Conservation (phyloP, 1,140 invertebrate species). For the Camponotus floridanus region DNA sequence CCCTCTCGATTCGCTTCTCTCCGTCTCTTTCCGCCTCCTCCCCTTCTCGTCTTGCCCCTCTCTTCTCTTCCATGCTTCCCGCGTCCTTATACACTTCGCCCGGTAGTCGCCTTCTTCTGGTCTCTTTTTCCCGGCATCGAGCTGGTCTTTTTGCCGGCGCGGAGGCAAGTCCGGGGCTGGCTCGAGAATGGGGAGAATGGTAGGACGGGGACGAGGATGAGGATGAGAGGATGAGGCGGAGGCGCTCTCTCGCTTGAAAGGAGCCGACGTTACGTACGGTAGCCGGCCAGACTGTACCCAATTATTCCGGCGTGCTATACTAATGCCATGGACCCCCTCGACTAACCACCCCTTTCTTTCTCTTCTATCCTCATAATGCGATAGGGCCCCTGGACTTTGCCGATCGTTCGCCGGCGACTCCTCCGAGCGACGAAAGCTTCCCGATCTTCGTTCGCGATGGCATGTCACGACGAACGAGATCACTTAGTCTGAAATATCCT, state of each 20-base stretch:
- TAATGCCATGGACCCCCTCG: slow-evolving; percentile 78
- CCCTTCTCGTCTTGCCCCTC: not conserved
- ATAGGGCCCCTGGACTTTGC: slow-evolving; percentile 50
- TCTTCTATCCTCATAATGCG: slow-evolving; percentile 67
- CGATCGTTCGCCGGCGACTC: slow-evolving; percentile 46
- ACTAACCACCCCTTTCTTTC: slow-evolving; percentile 66
- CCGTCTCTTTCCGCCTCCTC: not conserved
- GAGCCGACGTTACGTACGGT: slow-evolving; percentile 82
- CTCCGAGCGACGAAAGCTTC: slow-evolving; percentile 14
- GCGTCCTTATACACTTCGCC: slow-evolving; percentile 64
- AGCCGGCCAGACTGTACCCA: slow-evolving; percentile 84
- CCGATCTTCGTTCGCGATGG: slow-evolving; percentile 23
- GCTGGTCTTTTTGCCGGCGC: slow-evolving; percentile 73
- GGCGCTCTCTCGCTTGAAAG: slow-evolving; percentile 76
- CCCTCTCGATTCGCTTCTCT: slow-evolving; percentile 1
- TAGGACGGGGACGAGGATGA: slow-evolving; percentile 56
- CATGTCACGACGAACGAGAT: slow-evolving; percentile 24
- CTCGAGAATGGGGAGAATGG: slow-evolving; percentile 62
- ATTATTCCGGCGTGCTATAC: slow-evolving; percentile 85
- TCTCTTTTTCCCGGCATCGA: slow-evolving; percentile 67
- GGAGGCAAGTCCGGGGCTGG: slow-evolving; percentile 58
- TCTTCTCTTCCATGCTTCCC: slow-evolving; percentile 2
- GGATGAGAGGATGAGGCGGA: slow-evolving; percentile 52
- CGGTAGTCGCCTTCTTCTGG: slow-evolving; percentile 72
- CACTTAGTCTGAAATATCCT: slow-evolving; percentile 36